A percentile compares a stretch with the other conserved stretches of the same genome.
These are phyloP conservation scores for Otolemur garnettii DNA, from an alignment of 2,113 vertebrate species.

Conservation along the genomic window DNA sequence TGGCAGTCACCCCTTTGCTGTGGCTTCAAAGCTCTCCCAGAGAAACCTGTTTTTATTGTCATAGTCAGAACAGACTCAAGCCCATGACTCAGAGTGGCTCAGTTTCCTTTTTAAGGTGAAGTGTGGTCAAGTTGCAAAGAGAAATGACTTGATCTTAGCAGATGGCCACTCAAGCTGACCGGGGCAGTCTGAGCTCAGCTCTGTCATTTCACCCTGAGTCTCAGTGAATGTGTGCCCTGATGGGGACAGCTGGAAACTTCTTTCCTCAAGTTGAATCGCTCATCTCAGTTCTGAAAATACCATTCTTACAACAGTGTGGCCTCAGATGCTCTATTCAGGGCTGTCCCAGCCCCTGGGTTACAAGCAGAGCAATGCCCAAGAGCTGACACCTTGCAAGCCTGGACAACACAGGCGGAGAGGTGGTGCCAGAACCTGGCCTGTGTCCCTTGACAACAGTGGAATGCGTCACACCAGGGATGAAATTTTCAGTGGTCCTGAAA, in stretches of 20 bases:
- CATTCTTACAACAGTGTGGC: neutral
- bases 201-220: conserved; percentile 9
- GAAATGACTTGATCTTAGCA: conserved; percentile 63
- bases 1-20: neutral
- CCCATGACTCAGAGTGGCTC: neutral
- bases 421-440: neutral
- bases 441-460: neutral
- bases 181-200: conserved; percentile 28
- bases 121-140: conserved; percentile 38
- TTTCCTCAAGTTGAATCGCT: conserved; percentile 66
- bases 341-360: neutral
- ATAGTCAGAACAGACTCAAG: neutral
- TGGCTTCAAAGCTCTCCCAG: neutral
- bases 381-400: conserved; percentile 24
- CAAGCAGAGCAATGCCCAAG: conserved; percentile 53
- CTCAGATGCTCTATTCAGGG: conserved; percentile 26
- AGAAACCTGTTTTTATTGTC: neutral
- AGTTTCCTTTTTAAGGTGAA: neutral
- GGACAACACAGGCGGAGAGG: conserved; percentile 32
- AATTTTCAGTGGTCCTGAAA: neutral
- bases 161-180: conserved; percentile 58
- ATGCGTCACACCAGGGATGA: neutral
- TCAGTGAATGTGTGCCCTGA: neutral
- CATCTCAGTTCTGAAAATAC: conserved; percentile 41
- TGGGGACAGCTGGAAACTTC: conserved; percentile 65